These are phyloP conservation scores for Agrilus mali DNA, from an alignment of 2,888 invertebrate genomes.

Conservation along the genomic window DNA sequence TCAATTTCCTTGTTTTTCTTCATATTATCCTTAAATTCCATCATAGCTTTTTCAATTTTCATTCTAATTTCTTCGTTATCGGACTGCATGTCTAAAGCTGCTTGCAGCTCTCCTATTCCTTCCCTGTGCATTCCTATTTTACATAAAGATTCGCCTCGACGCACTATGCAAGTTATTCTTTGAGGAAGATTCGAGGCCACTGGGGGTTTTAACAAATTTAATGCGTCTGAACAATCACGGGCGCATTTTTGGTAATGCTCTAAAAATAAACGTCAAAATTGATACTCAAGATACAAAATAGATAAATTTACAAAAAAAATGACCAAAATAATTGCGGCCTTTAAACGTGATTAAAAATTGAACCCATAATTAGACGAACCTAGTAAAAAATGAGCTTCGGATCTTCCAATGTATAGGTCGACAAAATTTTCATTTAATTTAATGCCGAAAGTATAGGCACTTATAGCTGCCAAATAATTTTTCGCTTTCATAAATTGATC, in stretches of 20 bases:
- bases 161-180: conserved; percentile 58
- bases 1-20: not conserved
- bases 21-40: conserved; percentile 3
- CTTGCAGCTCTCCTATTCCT: conserved; percentile 62
- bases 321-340: not conserved
- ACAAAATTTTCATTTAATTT: conserved; percentile 58
- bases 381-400: conserved; percentile 62
- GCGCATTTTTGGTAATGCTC: conserved; percentile 54
- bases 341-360: not conserved
- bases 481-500: conserved; percentile 61
- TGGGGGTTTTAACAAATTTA: conserved; percentile 62
- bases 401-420: conserved; percentile 62
- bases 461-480: conserved; percentile 68
- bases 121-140: conserved; percentile 55
- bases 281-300: not conserved
- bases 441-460: conserved; percentile 70
- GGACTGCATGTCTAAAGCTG: conserved; percentile 54
- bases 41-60: conserved; percentile 33
- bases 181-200: conserved; percentile 58
- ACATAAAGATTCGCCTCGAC: conserved; percentile 62
- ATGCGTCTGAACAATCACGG: conserved; percentile 50
- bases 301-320: not conserved
- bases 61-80: conserved; percentile 45
- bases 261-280: conserved; percentile 20
- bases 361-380: conserved; percentile 14